phyloP scores from a whole-genome alignment of 2,113 vertebrate genomes.

The Pseudolaguvia tuberculata region DNA sequence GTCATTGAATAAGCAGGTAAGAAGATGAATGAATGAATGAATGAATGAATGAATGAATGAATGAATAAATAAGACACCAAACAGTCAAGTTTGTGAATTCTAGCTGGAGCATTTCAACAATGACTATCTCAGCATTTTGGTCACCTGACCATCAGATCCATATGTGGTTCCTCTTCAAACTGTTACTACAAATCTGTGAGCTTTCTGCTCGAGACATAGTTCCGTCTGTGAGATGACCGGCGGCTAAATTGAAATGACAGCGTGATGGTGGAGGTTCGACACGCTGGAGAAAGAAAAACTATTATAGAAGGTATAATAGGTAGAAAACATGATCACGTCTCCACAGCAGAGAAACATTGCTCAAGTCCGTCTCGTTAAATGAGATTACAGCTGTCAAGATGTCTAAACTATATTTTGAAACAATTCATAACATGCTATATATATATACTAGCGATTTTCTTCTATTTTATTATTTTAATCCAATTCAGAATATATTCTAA shows the following conservation, averaged over 20 bases:
- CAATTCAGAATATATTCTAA: no score
- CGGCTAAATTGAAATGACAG: conserved; percentile 26
- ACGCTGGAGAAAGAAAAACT: neutral
- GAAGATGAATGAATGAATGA: no score
- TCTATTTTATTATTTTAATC: no score
- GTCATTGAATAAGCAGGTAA: no score
- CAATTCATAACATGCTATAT: no score
- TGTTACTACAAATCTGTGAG: no score
- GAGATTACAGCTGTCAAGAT: conserved; percentile 1
- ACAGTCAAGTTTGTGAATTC: neutral
- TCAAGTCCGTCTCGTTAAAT: conserved; percentile 9
- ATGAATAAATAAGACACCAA: no score
- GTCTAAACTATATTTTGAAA: neutral
- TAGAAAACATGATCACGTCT: conserved; percentile 6
- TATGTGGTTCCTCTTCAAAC: no score
- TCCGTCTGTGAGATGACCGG: neutral
- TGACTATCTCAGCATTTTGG: no score
- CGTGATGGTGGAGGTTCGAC: neutral
- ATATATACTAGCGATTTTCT: no score
- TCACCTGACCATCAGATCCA: no score
- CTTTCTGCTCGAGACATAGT: conserved; percentile 8
- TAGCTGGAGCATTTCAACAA: neutral
- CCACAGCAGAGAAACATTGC: neutral
- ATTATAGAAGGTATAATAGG: neutral
- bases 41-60: no score